A percentile compares a stretch with the other conserved stretches of the same genome.
These are phyloP conservation scores for Bufo gargarizans DNA, from an alignment of 2,113 vertebrate genomes.

Conservation along the genomic window DNA sequence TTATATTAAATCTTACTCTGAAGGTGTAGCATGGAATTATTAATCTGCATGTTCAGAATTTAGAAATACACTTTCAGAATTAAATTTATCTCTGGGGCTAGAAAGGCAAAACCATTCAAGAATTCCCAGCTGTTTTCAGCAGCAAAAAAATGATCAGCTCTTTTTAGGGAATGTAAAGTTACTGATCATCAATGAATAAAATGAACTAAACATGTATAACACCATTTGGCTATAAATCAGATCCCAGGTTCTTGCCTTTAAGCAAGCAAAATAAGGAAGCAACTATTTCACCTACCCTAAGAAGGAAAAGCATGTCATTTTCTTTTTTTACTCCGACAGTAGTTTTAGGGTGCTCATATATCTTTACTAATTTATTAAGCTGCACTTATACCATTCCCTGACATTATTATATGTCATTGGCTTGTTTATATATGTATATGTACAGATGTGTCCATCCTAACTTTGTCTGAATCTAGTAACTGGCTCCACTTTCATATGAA, in stretches of 20 bases:
- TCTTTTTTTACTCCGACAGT: background rate
- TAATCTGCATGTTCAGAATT: background rate
- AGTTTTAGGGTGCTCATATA: background rate
- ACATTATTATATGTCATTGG: no score
- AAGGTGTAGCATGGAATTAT: conserved; percentile 24
- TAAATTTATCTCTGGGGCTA: conserved; percentile 19
- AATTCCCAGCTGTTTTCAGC: conserved; percentile 8
- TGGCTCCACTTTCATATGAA: no score
- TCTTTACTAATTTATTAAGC: no score
- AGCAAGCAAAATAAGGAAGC: background rate
- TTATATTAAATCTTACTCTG: conserved; percentile 26
- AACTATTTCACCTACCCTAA: background rate
- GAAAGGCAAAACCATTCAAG: background rate
- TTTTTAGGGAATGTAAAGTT: background rate
- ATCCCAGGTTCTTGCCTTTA: background rate
- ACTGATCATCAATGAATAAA: background rate
- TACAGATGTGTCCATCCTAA: no score
- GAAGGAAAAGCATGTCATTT: background rate
- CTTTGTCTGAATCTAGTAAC: no score
- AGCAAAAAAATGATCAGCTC: background rate
- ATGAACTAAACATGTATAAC: background rate
- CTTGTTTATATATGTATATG: no score
- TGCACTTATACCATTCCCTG: no score
- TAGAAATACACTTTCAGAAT: conserved; percentile 8
- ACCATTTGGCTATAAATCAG: background rate